phyloP scores from a whole-genome alignment of 2,888 invertebrate genomes.

The Torymus tubicola region DNA sequence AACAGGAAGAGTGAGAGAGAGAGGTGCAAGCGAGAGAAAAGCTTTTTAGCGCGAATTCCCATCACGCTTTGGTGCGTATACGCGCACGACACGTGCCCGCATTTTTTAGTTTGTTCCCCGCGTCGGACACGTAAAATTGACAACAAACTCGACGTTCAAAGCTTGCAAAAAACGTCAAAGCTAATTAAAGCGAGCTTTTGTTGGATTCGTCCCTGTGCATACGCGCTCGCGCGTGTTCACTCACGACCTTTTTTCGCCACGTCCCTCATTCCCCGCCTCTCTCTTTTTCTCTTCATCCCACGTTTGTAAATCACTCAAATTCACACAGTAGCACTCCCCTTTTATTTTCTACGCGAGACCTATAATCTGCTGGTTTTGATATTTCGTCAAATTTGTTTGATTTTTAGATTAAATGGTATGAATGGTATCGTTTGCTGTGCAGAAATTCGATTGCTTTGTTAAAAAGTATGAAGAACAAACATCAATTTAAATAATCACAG shows the following conservation, averaged over 20 bases:
- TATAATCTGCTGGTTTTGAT: constrained; percentile 17
- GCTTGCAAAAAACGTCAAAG: constrained; percentile 48
- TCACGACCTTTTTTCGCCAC: too few relatives aligned
- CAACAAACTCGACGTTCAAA: constrained; percentile 46
- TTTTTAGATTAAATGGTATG: constrained; percentile 48
- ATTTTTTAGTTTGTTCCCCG: constrained; percentile 42
- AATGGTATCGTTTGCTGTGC: not conserved
- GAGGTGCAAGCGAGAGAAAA: not conserved
- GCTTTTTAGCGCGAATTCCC: constrained; percentile 38
- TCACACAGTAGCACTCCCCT: not conserved
- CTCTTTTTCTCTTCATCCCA: not conserved
- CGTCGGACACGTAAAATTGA: constrained; percentile 39
- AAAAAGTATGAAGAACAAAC: too few relatives aligned
- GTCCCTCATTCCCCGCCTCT: too few relatives aligned
- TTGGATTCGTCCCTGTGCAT: constrained; percentile 35
- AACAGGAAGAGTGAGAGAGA: not conserved
- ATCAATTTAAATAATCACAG: too few relatives aligned
- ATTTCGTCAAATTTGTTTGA: constrained; percentile 40
- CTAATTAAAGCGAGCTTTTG: constrained; percentile 48
- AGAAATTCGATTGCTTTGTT: not conserved
- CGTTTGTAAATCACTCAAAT: constrained; percentile 30
- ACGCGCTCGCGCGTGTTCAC: not conserved
- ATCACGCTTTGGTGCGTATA: constrained; percentile 30
- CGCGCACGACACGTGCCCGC: constrained; percentile 18
- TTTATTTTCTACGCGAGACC: constrained; percentile 4